A percentile compares a stretch with the other conserved stretches of the same genome.
Conservation (phyloP, 1,140 invertebrate species). For the Laodelphax striatellus region DNA sequence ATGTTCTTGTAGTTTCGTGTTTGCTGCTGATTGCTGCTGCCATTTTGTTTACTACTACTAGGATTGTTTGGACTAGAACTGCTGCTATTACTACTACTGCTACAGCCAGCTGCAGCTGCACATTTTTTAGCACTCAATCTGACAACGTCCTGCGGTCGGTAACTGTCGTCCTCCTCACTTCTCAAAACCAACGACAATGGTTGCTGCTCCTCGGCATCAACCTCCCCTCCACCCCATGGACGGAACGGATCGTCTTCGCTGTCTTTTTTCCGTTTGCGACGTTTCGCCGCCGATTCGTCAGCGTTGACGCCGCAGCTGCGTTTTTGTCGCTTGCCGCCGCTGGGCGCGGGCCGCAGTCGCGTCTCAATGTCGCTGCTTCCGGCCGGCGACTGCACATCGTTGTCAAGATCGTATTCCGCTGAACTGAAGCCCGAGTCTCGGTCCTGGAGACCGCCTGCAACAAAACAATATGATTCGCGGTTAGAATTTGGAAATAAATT, state of each 20-base stretch:
- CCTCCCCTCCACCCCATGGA: constrained; percentile 34
- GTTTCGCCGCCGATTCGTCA: constrained; percentile 20
- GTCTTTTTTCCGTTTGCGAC: constrained; percentile 22
- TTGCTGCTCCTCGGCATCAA: constrained; percentile 32
- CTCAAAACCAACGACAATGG: constrained; percentile 33
- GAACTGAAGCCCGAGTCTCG: constrained; percentile 36
- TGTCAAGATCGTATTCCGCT: constrained; percentile 50
- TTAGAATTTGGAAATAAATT: no score
- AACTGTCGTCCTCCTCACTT: constrained; percentile 25
- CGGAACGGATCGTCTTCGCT: constrained; percentile 37
- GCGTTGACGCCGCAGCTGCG: constrained; percentile 53
- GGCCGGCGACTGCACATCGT: constrained; percentile 43
- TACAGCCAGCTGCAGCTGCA: background rate
- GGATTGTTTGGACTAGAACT: background rate
- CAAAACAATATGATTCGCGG: no score
- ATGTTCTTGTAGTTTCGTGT: constrained; percentile 89
- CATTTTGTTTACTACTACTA: constrained; percentile 26
- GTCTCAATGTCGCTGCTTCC: constrained; percentile 58
- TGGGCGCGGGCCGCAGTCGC: constrained; percentile 48
- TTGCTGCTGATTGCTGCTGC: constrained; percentile 25
- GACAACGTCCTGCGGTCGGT: constrained; percentile 25
- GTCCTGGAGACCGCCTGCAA: constrained; percentile 32
- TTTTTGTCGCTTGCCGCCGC: constrained; percentile 48
- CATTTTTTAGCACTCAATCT: background rate
- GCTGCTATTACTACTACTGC: background rate